phyloP scores from a whole-genome alignment of 2,888 invertebrate genomes.

The Sesamia inferens region DNA sequence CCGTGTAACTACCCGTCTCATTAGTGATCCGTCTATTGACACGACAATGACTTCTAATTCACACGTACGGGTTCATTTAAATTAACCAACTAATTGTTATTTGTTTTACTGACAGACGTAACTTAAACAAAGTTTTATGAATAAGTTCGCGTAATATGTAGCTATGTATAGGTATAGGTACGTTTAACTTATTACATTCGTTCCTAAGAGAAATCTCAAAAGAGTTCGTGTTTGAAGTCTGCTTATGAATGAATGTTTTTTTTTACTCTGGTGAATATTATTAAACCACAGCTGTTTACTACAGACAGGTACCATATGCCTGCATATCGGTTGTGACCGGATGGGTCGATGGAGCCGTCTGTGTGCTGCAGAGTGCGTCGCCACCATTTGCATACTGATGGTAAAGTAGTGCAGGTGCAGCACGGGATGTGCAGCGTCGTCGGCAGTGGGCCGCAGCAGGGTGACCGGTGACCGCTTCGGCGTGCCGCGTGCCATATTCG shows the following conservation, averaged over 20 bases:
- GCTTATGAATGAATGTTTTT: constrained; percentile 32
- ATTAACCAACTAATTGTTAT: constrained; percentile 32
- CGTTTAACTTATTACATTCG: constrained; percentile 4
- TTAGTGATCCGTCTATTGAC: constrained; percentile 45
- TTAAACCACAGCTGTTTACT: constrained; percentile 35
- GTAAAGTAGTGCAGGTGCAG: constrained; percentile 40
- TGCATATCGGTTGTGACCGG: background rate
- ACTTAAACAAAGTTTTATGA: constrained; percentile 29
- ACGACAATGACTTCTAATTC: constrained; percentile 37
- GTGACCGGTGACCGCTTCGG: constrained; percentile 77
- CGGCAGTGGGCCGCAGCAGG: constrained; percentile 72
- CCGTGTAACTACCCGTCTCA: constrained; percentile 36
- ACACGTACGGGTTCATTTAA: constrained; percentile 50
- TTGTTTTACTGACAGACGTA: constrained; percentile 50
- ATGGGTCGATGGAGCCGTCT: constrained; percentile 22
- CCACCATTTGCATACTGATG: constrained; percentile 35
- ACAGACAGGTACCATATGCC: constrained; percentile 20
- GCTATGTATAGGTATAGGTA: too few relatives aligned
- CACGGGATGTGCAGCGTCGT: constrained; percentile 63
- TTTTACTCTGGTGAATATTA: background rate
- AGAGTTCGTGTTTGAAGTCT: background rate
- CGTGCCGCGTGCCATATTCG: constrained; percentile 88
- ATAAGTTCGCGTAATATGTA: constrained; percentile 1
- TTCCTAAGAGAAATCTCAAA: constrained; percentile 4
- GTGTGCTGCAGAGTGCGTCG: constrained; percentile 21